Percentiles rank a stretch among this genome's conserved stretches.
Evolutionary conservation across 1,140 invertebrate genomes (phyloP).

Genomic region (Diplogasteroides magnus): DNA sequence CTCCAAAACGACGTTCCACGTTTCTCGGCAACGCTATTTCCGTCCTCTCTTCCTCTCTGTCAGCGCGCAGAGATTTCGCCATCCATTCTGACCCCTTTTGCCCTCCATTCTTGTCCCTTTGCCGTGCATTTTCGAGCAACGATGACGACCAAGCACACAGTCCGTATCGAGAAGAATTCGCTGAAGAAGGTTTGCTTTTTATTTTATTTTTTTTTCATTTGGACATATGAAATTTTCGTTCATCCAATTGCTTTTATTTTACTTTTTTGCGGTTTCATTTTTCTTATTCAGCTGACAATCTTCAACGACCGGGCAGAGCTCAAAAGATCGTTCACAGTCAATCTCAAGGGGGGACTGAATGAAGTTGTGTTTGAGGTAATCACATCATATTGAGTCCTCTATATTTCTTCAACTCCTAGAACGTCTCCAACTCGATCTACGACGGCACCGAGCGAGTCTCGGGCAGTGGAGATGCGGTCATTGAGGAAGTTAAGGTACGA

Average conservation of each 20-base stretch:
- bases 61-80: no score
- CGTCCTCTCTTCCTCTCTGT: no score
- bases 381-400: no score
- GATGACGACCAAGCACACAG: neutral
- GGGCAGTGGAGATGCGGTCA: constrained; percentile 54
- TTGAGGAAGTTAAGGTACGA: constrained; percentile 48
- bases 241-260: no score
- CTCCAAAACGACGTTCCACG: no score
- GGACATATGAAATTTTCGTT: neutral
- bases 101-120: no score
- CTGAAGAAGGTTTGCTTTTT: neutral
- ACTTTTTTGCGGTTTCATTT: neutral
- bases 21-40: no score
- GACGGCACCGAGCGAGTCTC: constrained; percentile 51
- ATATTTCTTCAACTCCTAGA: constrained; percentile 20
- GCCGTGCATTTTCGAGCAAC: no score
- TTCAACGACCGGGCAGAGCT: constrained; percentile 45
- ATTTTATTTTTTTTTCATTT: neutral
- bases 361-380: constrained; percentile 40
- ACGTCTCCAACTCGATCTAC: constrained; percentile 24
- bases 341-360: constrained; percentile 33
- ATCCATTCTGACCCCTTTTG: no score
- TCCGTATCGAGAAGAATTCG: neutral
- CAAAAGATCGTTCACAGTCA: constrained; percentile 28
- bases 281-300: constrained; percentile 34